Evolutionary conservation across 2,888 invertebrate genomes (phyloP), one percentile per base, ranked within the genome.

Genomic region (Lycocerus yunnanus): DNA sequence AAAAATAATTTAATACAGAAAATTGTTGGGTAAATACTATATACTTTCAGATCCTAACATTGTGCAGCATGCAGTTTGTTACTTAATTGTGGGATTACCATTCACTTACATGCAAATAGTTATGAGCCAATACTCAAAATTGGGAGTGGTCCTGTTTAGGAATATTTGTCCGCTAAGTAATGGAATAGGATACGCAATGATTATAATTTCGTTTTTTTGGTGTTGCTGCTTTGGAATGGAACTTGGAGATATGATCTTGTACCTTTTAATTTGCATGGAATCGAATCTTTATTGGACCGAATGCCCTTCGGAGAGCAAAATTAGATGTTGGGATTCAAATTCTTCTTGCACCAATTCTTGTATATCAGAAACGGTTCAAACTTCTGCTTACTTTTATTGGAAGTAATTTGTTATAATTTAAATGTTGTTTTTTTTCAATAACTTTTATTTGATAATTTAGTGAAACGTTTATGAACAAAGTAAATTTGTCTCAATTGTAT

Each of bases 61-160:
- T 1, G n/a, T 80, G 10, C 80, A 79, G 21, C 76, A 74, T 20
- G 21, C 78, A 3, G 15, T 79, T 13, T 24, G 68, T 13, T 80
- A 76, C 61, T 13, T 78, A 0, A 1, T 79, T 10, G 60, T 81
- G n/a, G 81, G 80, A n/a, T 74, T 81, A 21, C 81, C 81, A 0
- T 10, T 80, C n/a, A 66, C 72, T 10, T 80, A 80, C 58, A 72
- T 80, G 69, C 79, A 80, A 71, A 70, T 78, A 8, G 15, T 78
- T 6, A 18, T 81, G n/a, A 80, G 81, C 13, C 79, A 81, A 58
- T 81, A 80, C 63, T 76, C 81, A 9, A 77, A 77, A 66, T 14
- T 77, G 11, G 78, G 80, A 1, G 60, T 78, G 9, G 71, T 79
- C 14, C 68, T 77, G 15, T 74, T 78, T 58, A 77, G 76, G 20